Conservation (phyloP, 2,888 invertebrate species). For the Eurois occulta region DNA sequence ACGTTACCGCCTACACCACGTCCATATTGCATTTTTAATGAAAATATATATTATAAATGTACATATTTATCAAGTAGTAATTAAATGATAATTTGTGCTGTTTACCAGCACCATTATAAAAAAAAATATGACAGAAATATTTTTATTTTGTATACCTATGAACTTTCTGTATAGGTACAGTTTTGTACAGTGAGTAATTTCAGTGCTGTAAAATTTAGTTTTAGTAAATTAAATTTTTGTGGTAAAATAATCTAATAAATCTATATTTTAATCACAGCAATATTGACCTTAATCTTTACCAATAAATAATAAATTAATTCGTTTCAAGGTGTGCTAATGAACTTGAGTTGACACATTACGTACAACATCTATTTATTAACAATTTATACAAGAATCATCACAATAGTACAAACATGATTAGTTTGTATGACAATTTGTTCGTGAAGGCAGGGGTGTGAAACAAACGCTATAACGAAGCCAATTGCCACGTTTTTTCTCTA, state of each 20-base stretch:
- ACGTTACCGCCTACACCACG: constrained; percentile 79
- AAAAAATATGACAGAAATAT: constrained; percentile 52
- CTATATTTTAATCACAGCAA: constrained; percentile 87
- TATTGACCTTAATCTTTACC: constrained; percentile 75
- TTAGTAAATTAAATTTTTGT: constrained; percentile 60
- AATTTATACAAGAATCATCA: constrained; percentile 79
- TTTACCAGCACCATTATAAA: constrained; percentile 72
- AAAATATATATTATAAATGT: constrained; percentile 83
- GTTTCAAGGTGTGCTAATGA: constrained; percentile 78
- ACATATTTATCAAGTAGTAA: constrained; percentile 69
- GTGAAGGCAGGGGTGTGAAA: constrained; percentile 80
- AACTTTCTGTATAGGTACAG: constrained; percentile 68
- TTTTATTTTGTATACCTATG: constrained; percentile 36
- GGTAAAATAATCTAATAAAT: constrained; percentile 79
- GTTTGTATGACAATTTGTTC: constrained; percentile 84
- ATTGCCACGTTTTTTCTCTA: constrained; percentile 85
- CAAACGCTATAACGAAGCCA: constrained; percentile 88
- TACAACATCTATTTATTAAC: constrained; percentile 83
- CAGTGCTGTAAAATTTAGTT: constrained; percentile 50
- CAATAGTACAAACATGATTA: constrained; percentile 83
- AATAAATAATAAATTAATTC: constrained; percentile 87
- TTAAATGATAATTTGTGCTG: constrained; percentile 75
- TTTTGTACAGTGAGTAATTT: constrained; percentile 68
- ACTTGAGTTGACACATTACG: constrained; percentile 69
- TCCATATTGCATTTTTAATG: constrained; percentile 87